Percentiles rank a stretch among this genome's conserved stretches.
Evolutionary conservation across 1,140 invertebrate species (phyloP).

Genomic region (Pantala flavescens): DNA sequence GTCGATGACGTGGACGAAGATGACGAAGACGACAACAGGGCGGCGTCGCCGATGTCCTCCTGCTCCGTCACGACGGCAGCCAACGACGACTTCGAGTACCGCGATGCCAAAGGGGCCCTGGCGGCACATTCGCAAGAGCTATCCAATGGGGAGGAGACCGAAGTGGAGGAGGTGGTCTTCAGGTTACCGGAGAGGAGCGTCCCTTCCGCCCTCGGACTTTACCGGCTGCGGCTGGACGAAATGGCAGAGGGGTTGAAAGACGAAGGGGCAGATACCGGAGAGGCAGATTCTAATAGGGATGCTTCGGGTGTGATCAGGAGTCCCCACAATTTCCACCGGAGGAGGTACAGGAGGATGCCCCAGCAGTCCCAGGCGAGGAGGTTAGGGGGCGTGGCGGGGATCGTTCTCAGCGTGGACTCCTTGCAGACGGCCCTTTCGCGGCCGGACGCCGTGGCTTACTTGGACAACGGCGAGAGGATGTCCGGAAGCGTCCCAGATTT

Average conservation of each 20-base stretch:
- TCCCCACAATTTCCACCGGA: neutral
- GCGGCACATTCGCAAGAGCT: neutral
- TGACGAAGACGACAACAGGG: neutral
- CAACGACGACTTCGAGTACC: constrained; percentile 14
- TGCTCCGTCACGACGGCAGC: constrained; percentile 5
- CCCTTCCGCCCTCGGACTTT: neutral
- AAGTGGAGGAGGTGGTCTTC: neutral
- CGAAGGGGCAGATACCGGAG: neutral
- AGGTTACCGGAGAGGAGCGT: neutral
- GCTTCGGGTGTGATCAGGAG: neutral
- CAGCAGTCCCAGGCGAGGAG: neutral
- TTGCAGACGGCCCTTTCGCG: neutral
- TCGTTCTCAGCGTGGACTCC: constrained; percentile 2
- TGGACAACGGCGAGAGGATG: neutral
- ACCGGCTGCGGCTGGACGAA: neutral
- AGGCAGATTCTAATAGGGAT: neutral
- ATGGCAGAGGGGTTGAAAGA: neutral
- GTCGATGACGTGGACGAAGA: neutral
- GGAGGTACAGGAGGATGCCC: neutral
- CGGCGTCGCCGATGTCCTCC: neutral
- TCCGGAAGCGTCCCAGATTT: neutral
- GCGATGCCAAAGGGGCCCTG: neutral
- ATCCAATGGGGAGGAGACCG: neutral
- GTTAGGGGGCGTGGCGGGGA: neutral
- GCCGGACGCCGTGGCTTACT: neutral